Evolutionary conservation across 1,140 invertebrate species (phyloP).

Genomic region (Macrocentrus cingulum): DNA sequence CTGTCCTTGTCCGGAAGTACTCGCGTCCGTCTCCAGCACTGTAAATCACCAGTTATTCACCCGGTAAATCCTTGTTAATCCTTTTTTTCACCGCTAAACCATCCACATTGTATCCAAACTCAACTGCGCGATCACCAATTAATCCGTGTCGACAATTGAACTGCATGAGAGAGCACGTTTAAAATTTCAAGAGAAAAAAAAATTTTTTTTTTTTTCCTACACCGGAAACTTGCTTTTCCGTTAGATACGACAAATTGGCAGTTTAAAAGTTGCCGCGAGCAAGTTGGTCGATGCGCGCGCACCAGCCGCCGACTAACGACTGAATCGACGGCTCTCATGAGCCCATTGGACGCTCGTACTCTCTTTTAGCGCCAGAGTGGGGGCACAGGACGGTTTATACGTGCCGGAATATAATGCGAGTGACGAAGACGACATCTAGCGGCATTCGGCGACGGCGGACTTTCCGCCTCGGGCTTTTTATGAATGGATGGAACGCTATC

Average conservation of each 20-base stretch:
- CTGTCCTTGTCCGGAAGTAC: conserved; percentile 28
- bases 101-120: no score
- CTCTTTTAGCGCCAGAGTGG: conserved; percentile 11
- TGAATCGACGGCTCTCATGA: conserved; percentile 35
- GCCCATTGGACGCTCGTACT: conserved; percentile 16
- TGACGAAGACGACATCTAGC: conserved; percentile 55
- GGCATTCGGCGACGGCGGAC: conserved; percentile 45
- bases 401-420: conserved; percentile 7
- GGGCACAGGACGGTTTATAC: conserved; percentile 4
- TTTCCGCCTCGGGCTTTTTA: conserved; percentile 67
- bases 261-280: conserved; percentile 11
- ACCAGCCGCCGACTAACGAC: conserved; percentile 36
- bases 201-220: no score
- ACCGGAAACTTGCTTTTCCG: no score
- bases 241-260: no score
- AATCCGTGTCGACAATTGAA: no score
- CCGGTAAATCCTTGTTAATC: no score
- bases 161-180: no score
- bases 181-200: conserved; percentile 10
- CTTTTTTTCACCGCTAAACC: no score
- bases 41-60: conserved; percentile 15
- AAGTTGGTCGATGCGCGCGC: conserved; percentile 26
- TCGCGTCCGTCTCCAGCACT: conserved; percentile 32
- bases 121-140: no score
- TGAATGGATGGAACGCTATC: conserved; percentile 76